These are phyloP conservation scores for Aphelenchoides besseyi DNA, from an alignment of 1,140 invertebrate species.

Conservation along the genomic window DNA sequence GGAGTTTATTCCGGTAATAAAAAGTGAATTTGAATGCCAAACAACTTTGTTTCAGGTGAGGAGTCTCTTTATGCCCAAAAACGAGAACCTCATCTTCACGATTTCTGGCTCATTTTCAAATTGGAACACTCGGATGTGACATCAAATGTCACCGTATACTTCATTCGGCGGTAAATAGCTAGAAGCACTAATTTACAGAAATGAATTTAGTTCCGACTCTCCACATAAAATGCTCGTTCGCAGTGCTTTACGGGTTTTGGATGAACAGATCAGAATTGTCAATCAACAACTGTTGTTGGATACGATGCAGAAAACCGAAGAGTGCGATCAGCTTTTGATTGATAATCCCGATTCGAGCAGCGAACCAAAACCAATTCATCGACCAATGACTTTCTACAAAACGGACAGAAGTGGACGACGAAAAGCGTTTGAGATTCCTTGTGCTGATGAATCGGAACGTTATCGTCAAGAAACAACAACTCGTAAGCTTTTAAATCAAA, in stretches of 20 bases:
- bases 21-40: neutral
- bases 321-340: slow-evolving; percentile 34
- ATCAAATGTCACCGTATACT: slow-evolving; percentile 40
- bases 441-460: neutral
- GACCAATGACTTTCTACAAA: slow-evolving; percentile 21
- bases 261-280: slow-evolving; percentile 38
- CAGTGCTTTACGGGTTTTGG: slow-evolving; percentile 30
- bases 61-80: slow-evolving; percentile 18
- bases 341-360: slow-evolving; percentile 13
- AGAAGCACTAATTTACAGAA: neutral
- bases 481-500: neutral
- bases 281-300: slow-evolving; percentile 39
- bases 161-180: slow-evolving; percentile 35
- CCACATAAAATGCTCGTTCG: slow-evolving; percentile 29
- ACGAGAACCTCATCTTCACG: slow-evolving; percentile 35
- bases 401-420: slow-evolving; percentile 5
- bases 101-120: slow-evolving; percentile 43
- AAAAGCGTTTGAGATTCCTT: neutral
- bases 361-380: slow-evolving; percentile 29
- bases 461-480: neutral
- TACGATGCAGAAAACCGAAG: slow-evolving; percentile 43
- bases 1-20: neutral
- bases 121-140: slow-evolving; percentile 19
- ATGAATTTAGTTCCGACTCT: neutral
- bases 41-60: slow-evolving; percentile 13